These are phyloP conservation scores for Columbina picui DNA, from an alignment of 2,113 vertebrate genomes.

Conservation along the genomic window DNA sequence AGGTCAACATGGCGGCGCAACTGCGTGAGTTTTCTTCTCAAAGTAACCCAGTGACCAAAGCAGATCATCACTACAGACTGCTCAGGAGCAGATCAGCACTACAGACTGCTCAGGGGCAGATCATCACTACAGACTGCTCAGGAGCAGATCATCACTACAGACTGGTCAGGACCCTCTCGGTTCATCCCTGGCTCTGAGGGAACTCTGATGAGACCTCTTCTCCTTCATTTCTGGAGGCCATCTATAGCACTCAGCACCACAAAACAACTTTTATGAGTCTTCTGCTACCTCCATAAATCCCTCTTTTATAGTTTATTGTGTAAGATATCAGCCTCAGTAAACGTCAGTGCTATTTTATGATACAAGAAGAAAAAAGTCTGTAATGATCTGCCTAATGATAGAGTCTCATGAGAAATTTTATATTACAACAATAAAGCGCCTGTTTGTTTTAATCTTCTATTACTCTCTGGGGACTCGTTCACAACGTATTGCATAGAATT, in stretches of 20 bases:
- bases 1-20: background rate
- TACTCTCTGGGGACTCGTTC: background rate
- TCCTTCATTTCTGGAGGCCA: background rate
- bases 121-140: background rate
- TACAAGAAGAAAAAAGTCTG: background rate
- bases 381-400: constrained; percentile 56
- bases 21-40: background rate
- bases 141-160: background rate
- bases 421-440: background rate
- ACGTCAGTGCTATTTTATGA: background rate
- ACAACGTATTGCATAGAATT: background rate
- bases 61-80: background rate
- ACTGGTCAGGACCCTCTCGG: background rate
- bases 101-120: background rate
- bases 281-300: constrained; percentile 1
- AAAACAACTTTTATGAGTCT: background rate
- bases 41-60: background rate
- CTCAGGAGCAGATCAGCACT: background rate
- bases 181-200: background rate
- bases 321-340: background rate
- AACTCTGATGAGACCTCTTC: background rate
- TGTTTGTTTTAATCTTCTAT: constrained; percentile 44
- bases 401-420: constrained; percentile 31
- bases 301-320: constrained; percentile 2
- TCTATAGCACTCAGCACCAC: background rate